Base-by-base conservation (phyloP, 1,140 invertebrate species). In the Drosophila elegans region DNA sequence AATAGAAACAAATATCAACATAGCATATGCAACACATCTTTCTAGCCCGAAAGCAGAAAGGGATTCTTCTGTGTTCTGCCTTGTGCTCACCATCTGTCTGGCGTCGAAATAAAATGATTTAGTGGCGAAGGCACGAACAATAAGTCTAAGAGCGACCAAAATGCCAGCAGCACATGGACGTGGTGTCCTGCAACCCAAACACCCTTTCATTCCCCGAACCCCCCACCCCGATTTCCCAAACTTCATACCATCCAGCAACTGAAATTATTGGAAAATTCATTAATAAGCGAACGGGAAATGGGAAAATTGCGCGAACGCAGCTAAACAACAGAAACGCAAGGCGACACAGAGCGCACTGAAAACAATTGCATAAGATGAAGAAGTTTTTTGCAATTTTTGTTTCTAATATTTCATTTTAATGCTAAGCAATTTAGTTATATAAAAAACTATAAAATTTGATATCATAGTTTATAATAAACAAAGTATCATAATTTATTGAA, bases 241-340 rank as follows among this genome's bases (percentile, higher is more conserved):
- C 39, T 25, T 49, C 52, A 13, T 46, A 39, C 54, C 59, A 36
- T 38, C 55, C 38, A 57, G 48, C 64, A 45, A 36, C 55, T 38
- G 66, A 84, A 84, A 80, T 84, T 72, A 84, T 84, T 84, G 80
- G 76, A 84, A 84, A 84, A 84, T 84, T 80, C 80, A 84, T 84
- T 84, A 84, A 84, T 84, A 80, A 80, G 80, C 76, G 67, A 84
- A 76, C 74, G 74, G 62, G 54, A 84, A 80, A 68, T 71, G 80
- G 59, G 74, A 79, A 75, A 75, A 67, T 67, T 73, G 48, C 78
- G 81, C 80, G 39, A 86, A 74, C 82, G 78, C 74, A 64, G 69
- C 80, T 75, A 62, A 82, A 82, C 72, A 74, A 68, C 49, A 66
- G 59, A 62, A 54, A 48, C 55, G 78, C 71, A 49, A 74, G 51